Conservation (phyloP, 2,797 vertebrate genomes). For the Enteromius anoplus region DNA sequence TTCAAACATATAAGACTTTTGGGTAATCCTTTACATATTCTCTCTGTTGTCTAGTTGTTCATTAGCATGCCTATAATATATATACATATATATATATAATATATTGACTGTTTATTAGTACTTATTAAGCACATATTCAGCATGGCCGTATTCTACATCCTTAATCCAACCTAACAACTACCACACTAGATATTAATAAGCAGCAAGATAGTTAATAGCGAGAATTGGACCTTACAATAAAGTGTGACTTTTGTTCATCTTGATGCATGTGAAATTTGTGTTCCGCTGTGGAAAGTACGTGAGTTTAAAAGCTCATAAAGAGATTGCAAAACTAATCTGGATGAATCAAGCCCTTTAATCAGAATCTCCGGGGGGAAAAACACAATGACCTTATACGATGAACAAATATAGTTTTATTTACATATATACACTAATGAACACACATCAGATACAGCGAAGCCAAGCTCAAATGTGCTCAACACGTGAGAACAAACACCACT, state of each 20-base stretch:
- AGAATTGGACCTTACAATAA: too few species aligned
- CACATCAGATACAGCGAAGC: background rate
- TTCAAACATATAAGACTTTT: background rate
- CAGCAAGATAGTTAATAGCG: too few species aligned
- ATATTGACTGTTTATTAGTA: background rate
- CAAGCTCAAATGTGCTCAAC: background rate
- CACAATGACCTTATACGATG: too few species aligned
- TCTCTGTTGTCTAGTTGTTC: background rate
- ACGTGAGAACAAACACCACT: background rate
- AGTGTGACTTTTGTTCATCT: too few species aligned
- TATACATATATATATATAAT: too few species aligned
- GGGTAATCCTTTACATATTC: background rate
- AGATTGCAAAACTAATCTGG: too few species aligned
- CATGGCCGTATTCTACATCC: background rate
- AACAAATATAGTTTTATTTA: background rate
- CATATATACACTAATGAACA: background rate
- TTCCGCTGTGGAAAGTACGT: background rate
- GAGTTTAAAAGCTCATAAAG: background rate
- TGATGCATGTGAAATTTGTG: too few species aligned
- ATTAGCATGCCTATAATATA: background rate
- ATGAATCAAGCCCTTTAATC: too few species aligned
- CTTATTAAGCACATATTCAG: too few species aligned
- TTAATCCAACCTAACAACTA: too few species aligned
- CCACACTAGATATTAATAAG: too few species aligned
- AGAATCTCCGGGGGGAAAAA: too few species aligned